phyloP scores from a whole-genome alignment of 2,113 vertebrate genomes.

The Hyaena hyaena region DNA sequence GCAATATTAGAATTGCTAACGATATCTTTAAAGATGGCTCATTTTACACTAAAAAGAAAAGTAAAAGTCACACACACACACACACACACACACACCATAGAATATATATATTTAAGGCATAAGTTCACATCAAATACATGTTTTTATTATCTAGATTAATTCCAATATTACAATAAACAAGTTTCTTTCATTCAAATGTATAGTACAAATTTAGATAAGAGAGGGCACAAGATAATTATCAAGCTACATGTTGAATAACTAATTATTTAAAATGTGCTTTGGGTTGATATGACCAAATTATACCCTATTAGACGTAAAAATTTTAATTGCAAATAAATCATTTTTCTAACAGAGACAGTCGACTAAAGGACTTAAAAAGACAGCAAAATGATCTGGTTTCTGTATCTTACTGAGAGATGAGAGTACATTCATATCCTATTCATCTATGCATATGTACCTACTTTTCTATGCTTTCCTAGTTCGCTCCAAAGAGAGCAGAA shows the following conservation, averaged over 20 bases:
- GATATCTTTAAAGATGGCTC: constrained; percentile 37
- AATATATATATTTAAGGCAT: not conserved
- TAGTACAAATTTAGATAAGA: not conserved
- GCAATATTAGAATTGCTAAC: constrained; percentile 18
- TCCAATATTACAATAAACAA: not conserved
- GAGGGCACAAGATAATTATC: constrained; percentile 4
- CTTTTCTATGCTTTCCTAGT: not conserved
- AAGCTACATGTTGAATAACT: constrained; percentile 30
- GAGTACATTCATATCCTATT: not conserved
- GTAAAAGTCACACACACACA: not conserved
- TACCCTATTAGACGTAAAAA: not conserved
- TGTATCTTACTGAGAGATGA: not conserved
- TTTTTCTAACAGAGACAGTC: not conserved
- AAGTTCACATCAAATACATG: not conserved
- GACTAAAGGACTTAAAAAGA: not conserved
- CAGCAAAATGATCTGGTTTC: not conserved
- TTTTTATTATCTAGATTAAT: not conserved
- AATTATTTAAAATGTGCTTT: constrained; percentile 34
- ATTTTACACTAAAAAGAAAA: constrained; percentile 49
- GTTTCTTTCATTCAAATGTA: constrained; percentile 16
- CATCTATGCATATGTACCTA: not conserved
- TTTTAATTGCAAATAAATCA: not conserved
- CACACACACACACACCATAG: not conserved
- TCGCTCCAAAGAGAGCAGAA: not conserved
- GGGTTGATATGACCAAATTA: not conserved